A percentile compares a stretch with the other conserved stretches of the same genome.
Conservation (phyloP, 2,797 vertebrate genomes). For the Chiloscyllium punctatum region DNA sequence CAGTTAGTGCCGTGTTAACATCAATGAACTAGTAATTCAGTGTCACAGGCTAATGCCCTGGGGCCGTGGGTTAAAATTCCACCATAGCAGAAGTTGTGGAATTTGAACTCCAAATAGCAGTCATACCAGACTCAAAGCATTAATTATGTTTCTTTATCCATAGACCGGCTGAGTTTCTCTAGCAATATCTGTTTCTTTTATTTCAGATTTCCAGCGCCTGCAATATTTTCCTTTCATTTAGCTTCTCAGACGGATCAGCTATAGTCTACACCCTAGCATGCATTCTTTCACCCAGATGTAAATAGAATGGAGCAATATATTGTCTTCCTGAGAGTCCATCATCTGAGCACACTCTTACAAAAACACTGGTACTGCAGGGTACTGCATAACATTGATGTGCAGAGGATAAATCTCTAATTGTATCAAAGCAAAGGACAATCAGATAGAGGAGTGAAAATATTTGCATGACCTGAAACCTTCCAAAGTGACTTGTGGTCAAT, state of each 20-base stretch:
- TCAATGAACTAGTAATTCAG: no score
- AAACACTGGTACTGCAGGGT: neutral
- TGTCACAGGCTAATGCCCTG: no score
- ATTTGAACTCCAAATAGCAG: no score
- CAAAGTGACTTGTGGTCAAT: neutral
- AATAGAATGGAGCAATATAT: neutral
- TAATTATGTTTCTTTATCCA: no score
- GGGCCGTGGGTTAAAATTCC: no score
- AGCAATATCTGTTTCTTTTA: no score
- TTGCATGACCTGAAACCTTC: neutral
- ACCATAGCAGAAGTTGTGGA: no score
- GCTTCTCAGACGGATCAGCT: neutral
- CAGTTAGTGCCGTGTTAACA: no score
- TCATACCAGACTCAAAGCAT: no score
- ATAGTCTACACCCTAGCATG: neutral
- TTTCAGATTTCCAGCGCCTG: no score
- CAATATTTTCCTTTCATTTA: neutral
- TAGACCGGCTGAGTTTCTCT: no score
- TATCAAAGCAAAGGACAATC: neutral
- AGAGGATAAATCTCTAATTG: neutral
- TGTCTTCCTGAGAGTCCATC: neutral
- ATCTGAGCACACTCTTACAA: neutral
- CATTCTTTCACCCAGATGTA: neutral
- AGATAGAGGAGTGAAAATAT: neutral
- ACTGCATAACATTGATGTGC: neutral